phyloP scores from a whole-genome alignment of 2,113 vertebrate genomes.

The Sebastes fasciatus region DNA sequence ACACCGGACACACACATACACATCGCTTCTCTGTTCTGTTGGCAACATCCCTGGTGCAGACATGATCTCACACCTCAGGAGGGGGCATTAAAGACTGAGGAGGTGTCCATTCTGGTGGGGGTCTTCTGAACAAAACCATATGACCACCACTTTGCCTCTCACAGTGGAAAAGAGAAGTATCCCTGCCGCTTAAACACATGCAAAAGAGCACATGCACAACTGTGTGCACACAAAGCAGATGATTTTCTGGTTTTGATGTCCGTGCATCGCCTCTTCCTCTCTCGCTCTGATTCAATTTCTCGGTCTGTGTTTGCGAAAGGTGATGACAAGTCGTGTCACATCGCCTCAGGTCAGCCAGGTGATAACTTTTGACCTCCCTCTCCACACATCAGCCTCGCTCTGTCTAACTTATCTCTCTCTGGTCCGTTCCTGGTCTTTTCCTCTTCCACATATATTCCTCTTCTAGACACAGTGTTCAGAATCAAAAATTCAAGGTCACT shows the following conservation, averaged over 20 bases:
- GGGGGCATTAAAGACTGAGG: slow-evolving; percentile 69
- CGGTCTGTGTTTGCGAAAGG: slow-evolving; percentile 17
- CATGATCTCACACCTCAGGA: slow-evolving; percentile 76
- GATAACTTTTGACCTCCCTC: slow-evolving; percentile 57
- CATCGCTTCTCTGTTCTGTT: slow-evolving; percentile 18
- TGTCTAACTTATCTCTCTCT: slow-evolving; percentile 19
- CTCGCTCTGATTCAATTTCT: neutral
- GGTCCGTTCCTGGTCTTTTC: neutral
- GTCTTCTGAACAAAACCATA: slow-evolving; percentile 77
- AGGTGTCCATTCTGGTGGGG: slow-evolving; percentile 69
- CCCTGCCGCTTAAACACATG: slow-evolving; percentile 35
- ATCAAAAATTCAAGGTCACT: slow-evolving; percentile 1
- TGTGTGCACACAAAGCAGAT: slow-evolving; percentile 28
- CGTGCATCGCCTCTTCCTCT: neutral
- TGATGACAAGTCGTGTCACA: slow-evolving; percentile 51
- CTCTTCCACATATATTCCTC: neutral
- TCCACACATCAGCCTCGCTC: slow-evolving; percentile 33
- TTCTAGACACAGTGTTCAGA: slow-evolving; percentile 13
- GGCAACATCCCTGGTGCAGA: slow-evolving; percentile 66
- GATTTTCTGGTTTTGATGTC: slow-evolving; percentile 32
- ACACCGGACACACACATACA: slow-evolving; percentile 6
- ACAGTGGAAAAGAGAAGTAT: slow-evolving; percentile 33
- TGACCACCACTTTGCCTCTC: slow-evolving; percentile 61
- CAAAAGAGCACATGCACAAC: slow-evolving; percentile 8
- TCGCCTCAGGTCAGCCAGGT: slow-evolving; percentile 38